phyloP scores from a whole-genome alignment of 2,797 vertebrate species.

The Premnoplex brunnescens region DNA sequence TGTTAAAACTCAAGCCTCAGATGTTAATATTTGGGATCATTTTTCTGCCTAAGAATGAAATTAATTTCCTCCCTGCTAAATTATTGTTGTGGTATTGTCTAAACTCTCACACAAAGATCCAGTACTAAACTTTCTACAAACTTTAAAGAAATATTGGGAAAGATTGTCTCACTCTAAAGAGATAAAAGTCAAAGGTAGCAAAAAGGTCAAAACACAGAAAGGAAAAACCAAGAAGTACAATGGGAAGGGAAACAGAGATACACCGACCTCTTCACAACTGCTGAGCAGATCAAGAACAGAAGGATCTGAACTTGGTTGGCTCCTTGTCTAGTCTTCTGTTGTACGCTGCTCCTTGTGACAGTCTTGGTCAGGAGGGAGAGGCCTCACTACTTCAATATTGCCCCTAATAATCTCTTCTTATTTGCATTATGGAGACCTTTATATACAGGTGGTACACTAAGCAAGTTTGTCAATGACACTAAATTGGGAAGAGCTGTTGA shows the following conservation, averaged over 20 bases:
- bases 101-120: neutral
- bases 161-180: neutral
- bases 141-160: neutral
- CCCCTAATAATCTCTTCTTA: neutral
- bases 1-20: neutral
- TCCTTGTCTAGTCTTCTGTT: neutral
- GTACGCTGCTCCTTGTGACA: neutral
- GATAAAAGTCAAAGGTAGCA: neutral
- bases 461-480: neutral
- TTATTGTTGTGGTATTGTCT: rapidly evolving
- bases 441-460: neutral
- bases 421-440: neutral
- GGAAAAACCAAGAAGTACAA: neutral
- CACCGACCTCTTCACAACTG: neutral
- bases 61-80: neutral
- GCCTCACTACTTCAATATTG: neutral
- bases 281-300: neutral
- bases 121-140: neutral
- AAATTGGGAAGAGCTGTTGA: neutral
- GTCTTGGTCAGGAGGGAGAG: neutral
- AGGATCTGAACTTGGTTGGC: neutral
- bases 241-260: neutral
- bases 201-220: conserved; percentile 8
- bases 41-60: neutral
- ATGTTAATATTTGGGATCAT: neutral